Conservation (phyloP, 1,140 invertebrate species). For the Cecropterus lyciades region DNA sequence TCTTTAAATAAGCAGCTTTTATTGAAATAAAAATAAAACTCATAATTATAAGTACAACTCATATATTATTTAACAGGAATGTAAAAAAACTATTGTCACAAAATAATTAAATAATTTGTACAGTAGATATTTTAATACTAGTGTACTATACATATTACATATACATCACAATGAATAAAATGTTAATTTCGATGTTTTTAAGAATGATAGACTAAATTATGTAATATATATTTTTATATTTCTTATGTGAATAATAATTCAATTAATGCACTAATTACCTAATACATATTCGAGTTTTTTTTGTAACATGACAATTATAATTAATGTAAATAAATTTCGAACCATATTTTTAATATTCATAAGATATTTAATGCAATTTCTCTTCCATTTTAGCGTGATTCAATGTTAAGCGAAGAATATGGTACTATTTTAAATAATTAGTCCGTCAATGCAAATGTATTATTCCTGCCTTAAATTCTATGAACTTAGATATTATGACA, state of each 20-base stretch:
- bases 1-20: no score
- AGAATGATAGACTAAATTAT: background rate
- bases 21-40: background rate
- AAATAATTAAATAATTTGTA: conserved; percentile 1
- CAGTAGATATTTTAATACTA: conserved; percentile 1
- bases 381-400: no score
- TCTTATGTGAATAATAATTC: background rate
- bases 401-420: no score
- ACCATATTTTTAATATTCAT: no score
- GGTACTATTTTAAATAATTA: no score
- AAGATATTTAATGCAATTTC: no score
- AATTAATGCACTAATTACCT: background rate
- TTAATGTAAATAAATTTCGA: background rate
- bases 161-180: background rate
- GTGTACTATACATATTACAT: background rate
- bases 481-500: background rate
- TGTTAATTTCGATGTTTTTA: background rate
- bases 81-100: conserved; percentile 5
- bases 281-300: background rate
- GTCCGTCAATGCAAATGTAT: no score
- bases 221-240: conserved; percentile 3
- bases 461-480: background rate
- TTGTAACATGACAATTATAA: background rate
- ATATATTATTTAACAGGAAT: conserved; percentile 3
- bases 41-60: background rate